These are phyloP conservation scores for Charina bottae DNA, from an alignment of 2,113 vertebrate species.

Conservation along the genomic window DNA sequence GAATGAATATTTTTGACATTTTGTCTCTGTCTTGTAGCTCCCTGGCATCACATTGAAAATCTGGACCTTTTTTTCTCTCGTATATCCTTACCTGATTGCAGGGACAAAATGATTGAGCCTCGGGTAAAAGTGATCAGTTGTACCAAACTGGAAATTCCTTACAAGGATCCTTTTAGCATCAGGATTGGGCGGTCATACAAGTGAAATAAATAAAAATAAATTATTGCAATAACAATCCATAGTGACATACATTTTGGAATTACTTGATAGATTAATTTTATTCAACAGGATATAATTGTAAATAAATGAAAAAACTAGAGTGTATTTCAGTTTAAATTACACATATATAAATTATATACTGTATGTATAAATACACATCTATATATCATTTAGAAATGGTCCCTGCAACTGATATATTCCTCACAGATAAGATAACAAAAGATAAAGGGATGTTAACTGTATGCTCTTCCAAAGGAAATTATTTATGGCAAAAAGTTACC, in stretches of 20 bases:
- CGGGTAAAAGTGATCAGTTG: background rate
- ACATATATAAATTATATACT: background rate
- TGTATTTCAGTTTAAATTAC: background rate
- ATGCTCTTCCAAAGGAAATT: background rate
- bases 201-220: too few species aligned
- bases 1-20: background rate
- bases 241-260: background rate
- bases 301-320: too few species aligned
- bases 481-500: background rate
- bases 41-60: constrained; percentile 98
- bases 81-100: constrained; percentile 86
- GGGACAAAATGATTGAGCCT: background rate
- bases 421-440: constrained; percentile 2
- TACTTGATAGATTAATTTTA: background rate
- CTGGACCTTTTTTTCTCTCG: constrained; percentile 97
- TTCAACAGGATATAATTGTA: background rate
- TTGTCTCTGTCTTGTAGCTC: constrained; percentile 76
- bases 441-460: background rate
- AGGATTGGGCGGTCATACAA: too few species aligned
- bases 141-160: background rate
- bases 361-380: background rate
- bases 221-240: background rate
- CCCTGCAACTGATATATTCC: background rate
- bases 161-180: background rate
- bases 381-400: background rate